phyloP scores from a whole-genome alignment of 1,140 invertebrate species.

The Drosophila sproati region DNA sequence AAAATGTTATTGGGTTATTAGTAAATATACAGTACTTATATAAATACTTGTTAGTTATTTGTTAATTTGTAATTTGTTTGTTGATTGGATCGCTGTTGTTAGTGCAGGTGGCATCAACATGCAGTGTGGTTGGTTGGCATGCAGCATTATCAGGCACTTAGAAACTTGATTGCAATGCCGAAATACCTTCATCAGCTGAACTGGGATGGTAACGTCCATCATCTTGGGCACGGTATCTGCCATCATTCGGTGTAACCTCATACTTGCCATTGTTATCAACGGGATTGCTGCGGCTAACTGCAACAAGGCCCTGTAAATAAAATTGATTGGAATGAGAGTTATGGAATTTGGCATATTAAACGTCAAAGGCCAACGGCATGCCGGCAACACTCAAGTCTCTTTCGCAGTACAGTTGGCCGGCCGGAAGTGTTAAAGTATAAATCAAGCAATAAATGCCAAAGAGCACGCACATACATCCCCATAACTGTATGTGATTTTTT shows the following conservation, averaged over 20 bases:
- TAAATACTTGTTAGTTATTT: not conserved
- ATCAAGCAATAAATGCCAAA: constrained; percentile 32
- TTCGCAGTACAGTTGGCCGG: constrained; percentile 38
- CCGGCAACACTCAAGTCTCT: not conserved
- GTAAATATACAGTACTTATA: constrained; percentile 15
- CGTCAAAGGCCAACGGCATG: not conserved
- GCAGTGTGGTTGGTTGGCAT: constrained; percentile 54
- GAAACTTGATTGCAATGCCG: constrained; percentile 46
- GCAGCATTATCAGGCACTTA: constrained; percentile 34
- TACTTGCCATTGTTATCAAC: constrained; percentile 80
- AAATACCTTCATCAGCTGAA: constrained; percentile 78
- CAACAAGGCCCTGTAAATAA: constrained; percentile 66
- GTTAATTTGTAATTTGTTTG: constrained; percentile 12
- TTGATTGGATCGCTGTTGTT: constrained; percentile 29
- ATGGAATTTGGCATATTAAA: constrained; percentile 26
- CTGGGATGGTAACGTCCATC: constrained; percentile 78
- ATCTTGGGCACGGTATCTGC: constrained; percentile 66
- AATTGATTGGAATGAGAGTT: not conserved
- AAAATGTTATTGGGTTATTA: constrained; percentile 35
- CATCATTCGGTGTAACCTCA: constrained; percentile 70
- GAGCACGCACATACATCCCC: constrained; percentile 19
- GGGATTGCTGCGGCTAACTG: constrained; percentile 69
- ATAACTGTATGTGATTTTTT: constrained; percentile 17
- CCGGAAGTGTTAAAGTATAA: constrained; percentile 36
- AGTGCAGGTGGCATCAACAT: constrained; percentile 59